phyloP scores from a whole-genome alignment of 2,797 vertebrate species.

The Scomberomorus guttatus region DNA sequence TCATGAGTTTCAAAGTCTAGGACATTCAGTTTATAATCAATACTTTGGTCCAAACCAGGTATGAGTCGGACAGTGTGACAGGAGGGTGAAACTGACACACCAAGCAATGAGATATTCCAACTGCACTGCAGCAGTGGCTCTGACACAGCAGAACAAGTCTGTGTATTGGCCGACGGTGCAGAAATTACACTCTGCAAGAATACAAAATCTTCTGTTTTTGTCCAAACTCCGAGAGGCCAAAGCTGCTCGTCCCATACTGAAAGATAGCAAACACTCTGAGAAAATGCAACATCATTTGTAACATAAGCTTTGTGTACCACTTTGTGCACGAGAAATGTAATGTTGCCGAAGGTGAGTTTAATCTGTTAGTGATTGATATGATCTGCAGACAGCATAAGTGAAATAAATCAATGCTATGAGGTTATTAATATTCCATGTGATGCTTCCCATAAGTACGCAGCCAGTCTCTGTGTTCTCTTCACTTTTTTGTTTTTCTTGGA shows the following conservation, averaged over 20 bases:
- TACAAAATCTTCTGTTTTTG: slow-evolving; percentile 12
- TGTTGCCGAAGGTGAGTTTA: not conserved
- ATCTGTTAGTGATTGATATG: not conserved
- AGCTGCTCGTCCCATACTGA: not conserved
- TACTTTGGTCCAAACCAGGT: slow-evolving; percentile 22
- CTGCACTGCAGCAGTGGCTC: slow-evolving; percentile 83
- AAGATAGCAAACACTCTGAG: too few relatives aligned
- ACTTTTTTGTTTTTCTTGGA: slow-evolving; percentile 19
- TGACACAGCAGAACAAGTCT: slow-evolving; percentile 78
- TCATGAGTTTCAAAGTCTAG: not conserved
- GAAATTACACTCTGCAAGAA: slow-evolving; percentile 58
- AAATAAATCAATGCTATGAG: slow-evolving; percentile 6
- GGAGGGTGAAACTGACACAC: slow-evolving; percentile 38
- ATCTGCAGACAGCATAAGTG: not conserved
- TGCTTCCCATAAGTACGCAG: slow-evolving; percentile 10
- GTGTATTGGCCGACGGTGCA: slow-evolving; percentile 47
- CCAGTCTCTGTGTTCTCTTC: slow-evolving; percentile 14
- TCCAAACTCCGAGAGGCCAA: not conserved
- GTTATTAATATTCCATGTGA: not conserved
- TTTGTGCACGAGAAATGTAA: not conserved
- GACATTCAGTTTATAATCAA: slow-evolving; percentile 16
- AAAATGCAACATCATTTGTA: not conserved
- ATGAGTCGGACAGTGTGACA: slow-evolving; percentile 27
- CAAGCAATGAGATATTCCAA: slow-evolving; percentile 65
- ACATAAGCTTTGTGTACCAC: not conserved